These are phyloP conservation scores for Rhogogaster chlorosoma DNA, from an alignment of 2,888 invertebrate species.

Conservation along the genomic window DNA sequence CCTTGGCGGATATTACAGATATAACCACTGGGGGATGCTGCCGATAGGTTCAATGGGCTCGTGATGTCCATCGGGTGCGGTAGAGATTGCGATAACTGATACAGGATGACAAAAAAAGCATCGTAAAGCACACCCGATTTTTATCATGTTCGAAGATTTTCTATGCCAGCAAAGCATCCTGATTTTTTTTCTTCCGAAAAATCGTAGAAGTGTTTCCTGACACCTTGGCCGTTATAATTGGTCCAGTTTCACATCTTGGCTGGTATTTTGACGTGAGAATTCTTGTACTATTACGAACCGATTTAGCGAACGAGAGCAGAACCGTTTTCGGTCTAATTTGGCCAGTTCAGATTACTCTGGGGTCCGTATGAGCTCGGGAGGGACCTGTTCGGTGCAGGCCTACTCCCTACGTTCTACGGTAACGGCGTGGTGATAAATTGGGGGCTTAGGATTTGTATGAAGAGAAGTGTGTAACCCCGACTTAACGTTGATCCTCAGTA, in stretches of 20 bases:
- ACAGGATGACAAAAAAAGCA: neutral
- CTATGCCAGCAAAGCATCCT: neutral
- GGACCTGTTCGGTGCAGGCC: constrained; percentile 73
- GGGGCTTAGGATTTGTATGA: constrained; percentile 74
- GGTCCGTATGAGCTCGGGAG: constrained; percentile 53
- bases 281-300: constrained; percentile 6
- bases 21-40: constrained; percentile 17
- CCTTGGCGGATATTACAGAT: constrained; percentile 39
- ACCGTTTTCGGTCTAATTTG: constrained; percentile 66
- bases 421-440: constrained; percentile 73
- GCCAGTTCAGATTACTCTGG: constrained; percentile 54
- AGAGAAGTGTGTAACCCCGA: constrained; percentile 76
- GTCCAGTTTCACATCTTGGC: neutral
- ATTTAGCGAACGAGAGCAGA: constrained; percentile 9
- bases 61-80: constrained; percentile 24
- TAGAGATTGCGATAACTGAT: constrained; percentile 11
- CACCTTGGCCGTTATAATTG: neutral
- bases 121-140: neutral
- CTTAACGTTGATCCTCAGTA: constrained; percentile 72
- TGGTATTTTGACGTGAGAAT: neutral
- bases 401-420: constrained; percentile 39
- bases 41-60: constrained; percentile 34
- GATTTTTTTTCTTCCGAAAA: neutral
- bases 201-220: neutral
- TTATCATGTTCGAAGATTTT: neutral